These are phyloP conservation scores for Labroides dimidiatus DNA, from an alignment of 2,797 vertebrate species.

Conservation along the genomic window DNA sequence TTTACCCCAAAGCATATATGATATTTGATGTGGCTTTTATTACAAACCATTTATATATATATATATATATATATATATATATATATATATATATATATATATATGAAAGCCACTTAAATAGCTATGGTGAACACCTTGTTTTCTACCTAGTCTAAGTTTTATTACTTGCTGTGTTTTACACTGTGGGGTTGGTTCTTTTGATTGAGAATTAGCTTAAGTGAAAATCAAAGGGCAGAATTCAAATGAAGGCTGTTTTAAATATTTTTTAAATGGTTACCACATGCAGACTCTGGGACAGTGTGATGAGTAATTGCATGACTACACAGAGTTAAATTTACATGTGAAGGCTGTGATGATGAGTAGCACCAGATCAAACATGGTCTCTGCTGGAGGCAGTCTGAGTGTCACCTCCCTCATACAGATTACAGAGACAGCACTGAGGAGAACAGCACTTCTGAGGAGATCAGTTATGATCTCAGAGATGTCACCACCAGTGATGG, in stretches of 20 bases:
- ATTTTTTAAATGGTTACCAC: constrained; percentile 50
- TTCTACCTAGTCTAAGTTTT: no score
- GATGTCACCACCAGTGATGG: constrained; percentile 55
- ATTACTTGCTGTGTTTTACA: not conserved
- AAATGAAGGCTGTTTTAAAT: constrained; percentile 50
- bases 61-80: no score
- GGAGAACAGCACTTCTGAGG: constrained; percentile 67
- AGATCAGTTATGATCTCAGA: constrained; percentile 57
- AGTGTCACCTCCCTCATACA: constrained; percentile 47
- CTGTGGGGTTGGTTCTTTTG: not conserved
- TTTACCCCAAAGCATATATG: no score
- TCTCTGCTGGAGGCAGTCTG: constrained; percentile 48
- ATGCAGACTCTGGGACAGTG: constrained; percentile 41
- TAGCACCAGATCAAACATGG: constrained; percentile 49
- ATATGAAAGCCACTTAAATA: no score
- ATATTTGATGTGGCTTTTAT: no score
- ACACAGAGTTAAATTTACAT: constrained; percentile 55
- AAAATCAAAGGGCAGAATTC: constrained; percentile 54
- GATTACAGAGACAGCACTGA: constrained; percentile 54
- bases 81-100: no score
- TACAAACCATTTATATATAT: no score
- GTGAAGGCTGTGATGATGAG: constrained; percentile 32
- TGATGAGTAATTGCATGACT: constrained; percentile 46
- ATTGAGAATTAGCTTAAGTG: constrained; percentile 1
- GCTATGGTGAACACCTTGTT: no score